Evolutionary conservation across 1,140 invertebrate genomes (phyloP), one percentile per base, ranked within the genome.

Genomic region (Drosophila navojoa): DNA sequence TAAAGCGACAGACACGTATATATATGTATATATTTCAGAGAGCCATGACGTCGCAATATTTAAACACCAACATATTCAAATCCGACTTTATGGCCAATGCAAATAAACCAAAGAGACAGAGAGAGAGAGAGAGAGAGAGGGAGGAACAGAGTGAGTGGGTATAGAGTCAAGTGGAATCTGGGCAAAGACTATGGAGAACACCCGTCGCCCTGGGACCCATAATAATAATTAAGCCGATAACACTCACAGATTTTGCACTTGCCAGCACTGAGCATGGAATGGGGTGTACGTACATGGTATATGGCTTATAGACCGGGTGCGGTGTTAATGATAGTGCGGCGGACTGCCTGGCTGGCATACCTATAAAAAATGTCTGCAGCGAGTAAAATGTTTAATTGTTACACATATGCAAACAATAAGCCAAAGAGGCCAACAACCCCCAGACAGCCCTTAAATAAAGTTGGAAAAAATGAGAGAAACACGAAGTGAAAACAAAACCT

Each of bases 211-310:
- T 75, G 84, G 84, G 82, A 87, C 79, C 77, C 76, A 72, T 89
- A 87, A 89, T 87, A 79, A 89, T 87, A 87, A 87, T 87, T 87
- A 87, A 87, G 84, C 84, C 84, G 84, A 87, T 87, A 87, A 87
- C 84, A 87, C 77, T 82, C 71, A 68, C 84, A 89, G 82, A 87
- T 87, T 87, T 87, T 87, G 82, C 82, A 87, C 82, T 89, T 82
- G 82, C 76, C 74, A 58, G 69, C 55, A 19, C 4, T 9, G 42
- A 45, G 16, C 19, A 15, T 6, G 42, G 42, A 45, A 15, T n/a
- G 15, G 42, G 42, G 5, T 42, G 3, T 42, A n/a, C 4, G n/a
- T 44, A 44, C 7, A 42, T 42, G n/a, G n/a, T n/a, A 42, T 42
- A n/a, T 44, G 3, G 42, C 42, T 15, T 44, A 44, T 44, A 44